These are phyloP conservation scores for Turdus rufiventris DNA, from an alignment of 2,113 vertebrate genomes.

Conservation along the genomic window DNA sequence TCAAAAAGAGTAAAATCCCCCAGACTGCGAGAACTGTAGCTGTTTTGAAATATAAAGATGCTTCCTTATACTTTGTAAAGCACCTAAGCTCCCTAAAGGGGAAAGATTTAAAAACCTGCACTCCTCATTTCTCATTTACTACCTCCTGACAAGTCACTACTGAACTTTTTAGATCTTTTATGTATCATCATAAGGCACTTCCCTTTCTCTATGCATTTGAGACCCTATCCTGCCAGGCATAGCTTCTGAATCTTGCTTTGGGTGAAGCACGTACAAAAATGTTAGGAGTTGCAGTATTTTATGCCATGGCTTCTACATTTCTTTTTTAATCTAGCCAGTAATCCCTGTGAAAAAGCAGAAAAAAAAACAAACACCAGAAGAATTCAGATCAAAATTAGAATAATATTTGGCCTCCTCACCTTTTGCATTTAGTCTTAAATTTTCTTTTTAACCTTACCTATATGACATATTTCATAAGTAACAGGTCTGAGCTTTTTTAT, in stretches of 20 bases:
- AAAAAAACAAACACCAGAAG: not conserved
- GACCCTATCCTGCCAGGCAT: not conserved
- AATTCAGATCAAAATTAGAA: not conserved
- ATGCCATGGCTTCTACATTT: not conserved
- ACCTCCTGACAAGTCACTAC: not conserved
- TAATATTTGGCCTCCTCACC: not conserved
- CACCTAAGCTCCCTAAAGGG: slow-evolving; percentile 7
- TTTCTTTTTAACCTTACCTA: not conserved
- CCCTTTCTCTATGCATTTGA: not conserved
- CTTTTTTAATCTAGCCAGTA: not conserved
- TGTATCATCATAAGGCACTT: not conserved
- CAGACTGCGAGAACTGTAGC: not conserved
- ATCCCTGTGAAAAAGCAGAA: not conserved
- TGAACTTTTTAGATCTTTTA: not conserved
- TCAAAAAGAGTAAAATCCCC: not conserved
- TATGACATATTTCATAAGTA: not conserved
- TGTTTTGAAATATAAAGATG: slow-evolving; percentile 12
- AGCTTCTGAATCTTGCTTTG: not conserved
- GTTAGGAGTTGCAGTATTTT: not conserved
- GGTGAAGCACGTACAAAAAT: not conserved
- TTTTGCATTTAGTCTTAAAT: not conserved
- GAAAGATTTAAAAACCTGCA: slow-evolving; percentile 11
- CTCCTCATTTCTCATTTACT: slow-evolving; percentile 27
- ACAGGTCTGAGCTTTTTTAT: not conserved
- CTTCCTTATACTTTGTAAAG: not conserved